phyloP scores from a whole-genome alignment of 2,797 vertebrate species.

The Clarias platycephalus region DNA sequence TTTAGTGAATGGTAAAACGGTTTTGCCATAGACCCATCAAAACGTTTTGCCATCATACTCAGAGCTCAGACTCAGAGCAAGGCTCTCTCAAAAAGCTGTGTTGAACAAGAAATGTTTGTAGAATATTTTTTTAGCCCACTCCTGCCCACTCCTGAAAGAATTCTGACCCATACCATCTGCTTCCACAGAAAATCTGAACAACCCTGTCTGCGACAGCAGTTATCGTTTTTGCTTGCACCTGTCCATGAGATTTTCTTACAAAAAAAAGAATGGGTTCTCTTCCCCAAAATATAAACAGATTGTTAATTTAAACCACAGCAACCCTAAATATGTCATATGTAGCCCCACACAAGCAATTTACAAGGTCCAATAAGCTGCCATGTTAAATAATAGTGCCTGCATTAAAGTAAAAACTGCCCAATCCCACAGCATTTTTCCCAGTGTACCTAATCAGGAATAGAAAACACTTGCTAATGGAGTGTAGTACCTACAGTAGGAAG shows the following conservation, averaged over 20 bases:
- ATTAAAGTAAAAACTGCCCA: background rate
- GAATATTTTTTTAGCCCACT: background rate
- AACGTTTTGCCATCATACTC: background rate
- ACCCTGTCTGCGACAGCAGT: background rate
- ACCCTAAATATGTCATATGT: background rate
- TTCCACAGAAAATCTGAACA: background rate
- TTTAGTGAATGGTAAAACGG: background rate
- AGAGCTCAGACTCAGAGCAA: background rate
- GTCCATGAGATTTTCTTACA: background rate
- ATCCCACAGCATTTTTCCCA: background rate
- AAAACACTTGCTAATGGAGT: background rate
- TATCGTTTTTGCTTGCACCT: background rate
- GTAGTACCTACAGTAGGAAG: no score
- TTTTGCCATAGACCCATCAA: background rate
- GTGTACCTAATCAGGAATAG: no score
- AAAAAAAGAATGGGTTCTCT: background rate
- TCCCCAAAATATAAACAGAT: background rate
- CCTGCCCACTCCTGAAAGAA: background rate
- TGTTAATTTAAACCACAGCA: background rate
- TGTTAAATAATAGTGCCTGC: background rate
- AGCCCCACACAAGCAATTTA: background rate
- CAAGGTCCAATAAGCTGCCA: background rate
- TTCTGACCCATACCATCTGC: background rate
- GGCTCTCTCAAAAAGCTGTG: background rate
- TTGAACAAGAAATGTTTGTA: background rate